These are phyloP conservation scores for Plumapathes pennacea DNA, from an alignment of 92 coral and sea anemone genomes.

Conservation along the genomic window DNA sequence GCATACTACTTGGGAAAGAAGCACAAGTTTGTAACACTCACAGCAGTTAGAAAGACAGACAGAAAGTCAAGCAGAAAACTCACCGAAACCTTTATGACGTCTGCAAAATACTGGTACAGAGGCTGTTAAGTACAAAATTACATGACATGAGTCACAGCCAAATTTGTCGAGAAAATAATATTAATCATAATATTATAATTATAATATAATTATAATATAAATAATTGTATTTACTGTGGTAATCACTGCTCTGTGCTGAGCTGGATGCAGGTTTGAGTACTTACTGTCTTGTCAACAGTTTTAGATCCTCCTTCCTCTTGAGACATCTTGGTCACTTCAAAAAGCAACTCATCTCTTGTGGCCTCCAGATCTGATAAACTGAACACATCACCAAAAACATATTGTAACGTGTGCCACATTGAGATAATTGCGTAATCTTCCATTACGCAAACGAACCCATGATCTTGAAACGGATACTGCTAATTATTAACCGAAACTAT, in stretches of 20 bases:
- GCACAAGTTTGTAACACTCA: background rate
- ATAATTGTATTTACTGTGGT: background rate
- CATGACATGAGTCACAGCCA: no score
- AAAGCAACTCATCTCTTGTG: slow-evolving; percentile 89
- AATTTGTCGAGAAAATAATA: background rate
- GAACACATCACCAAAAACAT: no score
- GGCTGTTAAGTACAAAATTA: slow-evolving; percentile 51
- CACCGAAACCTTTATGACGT: slow-evolving; percentile 73
- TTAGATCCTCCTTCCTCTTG: slow-evolving; percentile 64
- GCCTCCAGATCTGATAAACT: slow-evolving; percentile 90
- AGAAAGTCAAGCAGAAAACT: slow-evolving; percentile 21
- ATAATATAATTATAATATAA: background rate
- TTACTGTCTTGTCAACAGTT: slow-evolving; percentile 58
- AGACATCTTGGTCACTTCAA: slow-evolving; percentile 91
- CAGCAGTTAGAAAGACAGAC: background rate
- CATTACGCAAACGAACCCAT: no score
- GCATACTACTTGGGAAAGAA: no score
- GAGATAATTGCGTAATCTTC: no score
- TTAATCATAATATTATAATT: background rate
- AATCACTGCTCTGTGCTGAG: background rate
- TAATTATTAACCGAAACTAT: no score
- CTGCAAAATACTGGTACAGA: slow-evolving; percentile 68
- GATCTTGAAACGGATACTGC: no score
- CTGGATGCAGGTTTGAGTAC: slow-evolving; percentile 6
- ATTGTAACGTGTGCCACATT: no score